Percentiles rank a stretch among this genome's conserved stretches.
Conservation (phyloP, 2,888 invertebrate species). For the Sinodicranocentrus sp. region DNA sequence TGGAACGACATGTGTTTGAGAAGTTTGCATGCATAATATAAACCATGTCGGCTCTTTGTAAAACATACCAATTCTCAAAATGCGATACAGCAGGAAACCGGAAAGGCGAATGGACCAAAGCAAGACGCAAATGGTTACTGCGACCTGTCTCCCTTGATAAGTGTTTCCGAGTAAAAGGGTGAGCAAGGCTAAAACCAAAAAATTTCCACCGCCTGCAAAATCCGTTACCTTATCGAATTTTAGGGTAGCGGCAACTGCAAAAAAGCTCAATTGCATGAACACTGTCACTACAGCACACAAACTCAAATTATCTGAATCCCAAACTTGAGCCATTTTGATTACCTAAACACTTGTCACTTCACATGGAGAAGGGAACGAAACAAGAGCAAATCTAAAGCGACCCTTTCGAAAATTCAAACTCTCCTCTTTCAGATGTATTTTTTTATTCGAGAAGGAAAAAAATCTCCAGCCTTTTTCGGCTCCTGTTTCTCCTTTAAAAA, state of each 20-base stretch:
- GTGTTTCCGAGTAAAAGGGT: constrained; percentile 89
- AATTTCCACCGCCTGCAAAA: constrained; percentile 95
- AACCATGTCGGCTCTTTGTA: not conserved
- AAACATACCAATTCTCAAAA: constrained; percentile 88
- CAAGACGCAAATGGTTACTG: constrained; percentile 92
- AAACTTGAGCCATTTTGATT: not conserved
- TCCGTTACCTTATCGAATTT: constrained; percentile 95
- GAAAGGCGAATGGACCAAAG: constrained; percentile 93
- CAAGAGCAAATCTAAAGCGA: no score
- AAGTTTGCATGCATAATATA: not conserved
- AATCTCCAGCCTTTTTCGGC: no score
- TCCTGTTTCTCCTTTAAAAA: no score
- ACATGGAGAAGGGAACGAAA: no score
- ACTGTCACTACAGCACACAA: constrained; percentile 92
- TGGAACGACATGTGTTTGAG: no score
- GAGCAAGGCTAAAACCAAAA: constrained; percentile 91
- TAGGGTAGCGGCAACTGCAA: constrained; percentile 90
- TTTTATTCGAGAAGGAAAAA: no score
- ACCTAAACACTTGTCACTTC: no score
- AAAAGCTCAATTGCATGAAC: constrained; percentile 91
- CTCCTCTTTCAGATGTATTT: no score
- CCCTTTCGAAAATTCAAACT: no score
- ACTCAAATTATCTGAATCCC: constrained; percentile 89
- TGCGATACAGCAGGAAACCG: constrained; percentile 92
- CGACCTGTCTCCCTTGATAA: constrained; percentile 90